Conservation (phyloP, 1,140 invertebrate species). For the Tribolium madens region DNA sequence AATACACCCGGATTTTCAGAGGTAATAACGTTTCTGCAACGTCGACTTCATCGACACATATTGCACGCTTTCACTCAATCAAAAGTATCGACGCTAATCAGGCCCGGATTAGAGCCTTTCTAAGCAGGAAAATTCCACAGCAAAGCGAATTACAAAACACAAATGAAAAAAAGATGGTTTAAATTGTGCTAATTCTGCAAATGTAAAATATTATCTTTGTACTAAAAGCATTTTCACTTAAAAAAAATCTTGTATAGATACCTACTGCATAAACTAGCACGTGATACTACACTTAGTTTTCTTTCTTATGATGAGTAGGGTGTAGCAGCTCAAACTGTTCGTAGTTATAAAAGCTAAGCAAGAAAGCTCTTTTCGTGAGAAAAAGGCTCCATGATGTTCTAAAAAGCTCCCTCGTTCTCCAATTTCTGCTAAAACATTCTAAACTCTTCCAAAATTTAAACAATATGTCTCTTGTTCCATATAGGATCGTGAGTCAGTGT, state of each 20-base stretch:
- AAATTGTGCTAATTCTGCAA: too few relatives aligned
- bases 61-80: constrained; percentile 12
- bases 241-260: too few relatives aligned
- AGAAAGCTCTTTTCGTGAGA: too few relatives aligned
- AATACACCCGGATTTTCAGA: constrained; percentile 6
- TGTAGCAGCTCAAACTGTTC: too few relatives aligned
- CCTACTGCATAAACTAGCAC: too few relatives aligned
- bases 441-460: constrained; percentile 19
- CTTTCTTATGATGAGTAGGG: too few relatives aligned
- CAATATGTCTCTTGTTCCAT: constrained; percentile 17
- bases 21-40: constrained; percentile 35
- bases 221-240: too few relatives aligned
- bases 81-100: background rate
- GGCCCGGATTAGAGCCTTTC: background rate
- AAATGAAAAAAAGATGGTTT: too few relatives aligned
- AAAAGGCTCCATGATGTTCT: too few relatives aligned
- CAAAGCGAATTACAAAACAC: background rate
- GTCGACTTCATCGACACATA: constrained; percentile 33
- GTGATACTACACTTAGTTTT: too few relatives aligned
- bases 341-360: too few relatives aligned
- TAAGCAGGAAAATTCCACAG: background rate
- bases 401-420: background rate
- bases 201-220: too few relatives aligned
- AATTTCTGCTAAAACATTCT: constrained; percentile 12
- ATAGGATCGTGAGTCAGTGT: background rate